Base-by-base conservation (phyloP, 53 echinoderm and acorn worm genomes). In the Hippasteria phrygiana region DNA sequence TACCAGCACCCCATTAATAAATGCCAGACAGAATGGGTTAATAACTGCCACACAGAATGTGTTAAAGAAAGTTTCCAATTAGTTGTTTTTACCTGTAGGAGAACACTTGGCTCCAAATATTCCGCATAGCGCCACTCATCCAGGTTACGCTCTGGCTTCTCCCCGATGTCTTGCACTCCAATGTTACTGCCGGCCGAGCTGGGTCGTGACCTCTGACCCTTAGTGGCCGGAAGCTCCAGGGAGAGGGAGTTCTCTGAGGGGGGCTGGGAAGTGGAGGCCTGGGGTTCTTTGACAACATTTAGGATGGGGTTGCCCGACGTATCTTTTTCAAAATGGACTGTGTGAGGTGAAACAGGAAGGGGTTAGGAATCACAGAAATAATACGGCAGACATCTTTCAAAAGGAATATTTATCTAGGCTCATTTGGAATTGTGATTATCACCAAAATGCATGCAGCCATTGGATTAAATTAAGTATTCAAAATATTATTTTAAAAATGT, bases 311-410 rank as follows among this genome's bases (percentile, higher is more conserved):
- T 75, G 42, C 91, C 94, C 40, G 78, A 74, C 0, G 92, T 73
- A 72, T 95, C 95, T 39, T 98, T 95, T 55, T 98, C 94, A 94
- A 98, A 98, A 53, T 98, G 98, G 31, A 98, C 98, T 97, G 89
- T 20, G n/a, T n/a, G n/a, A 64, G n/a, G 31, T 22, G 48, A 84
- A 64, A 62, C 73, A 46, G 27, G 6, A 5, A 35, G 0, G 20
- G 7, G 20, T 35, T 33, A 13, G 27, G 17, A 47, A 11, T 8
- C 18, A 38, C 12, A 62, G 55, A 5, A 73, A 16, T 53, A 39
- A n/a, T n/a, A n/a, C n/a, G n/a, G n/a, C n/a, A n/a, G n/a, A n/a
- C n/a, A 54, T n/a, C 33, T 32, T n/a, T 39, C 45, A 62, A n/a
- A n/a, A n/a, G n/a, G n/a, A n/a, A n/a, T n/a, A n/a, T n/a, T n/a